phyloP scores from a whole-genome alignment of 1,140 invertebrate species.

The Zophobas atratus region DNA sequence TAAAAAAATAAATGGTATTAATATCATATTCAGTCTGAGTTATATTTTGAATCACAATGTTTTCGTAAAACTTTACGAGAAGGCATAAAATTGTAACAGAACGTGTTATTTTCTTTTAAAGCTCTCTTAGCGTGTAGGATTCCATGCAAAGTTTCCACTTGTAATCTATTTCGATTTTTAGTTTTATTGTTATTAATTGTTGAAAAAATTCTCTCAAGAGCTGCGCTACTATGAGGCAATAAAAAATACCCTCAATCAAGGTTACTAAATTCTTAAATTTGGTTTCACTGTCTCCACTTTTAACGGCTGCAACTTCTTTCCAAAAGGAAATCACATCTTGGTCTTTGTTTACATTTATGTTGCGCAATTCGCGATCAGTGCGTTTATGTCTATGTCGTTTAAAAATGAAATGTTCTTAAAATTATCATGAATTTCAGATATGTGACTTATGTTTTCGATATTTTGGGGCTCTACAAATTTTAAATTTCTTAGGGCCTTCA shows the following conservation, averaged over 20 bases:
- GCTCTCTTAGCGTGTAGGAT: background rate
- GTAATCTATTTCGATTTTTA: slow-evolving; percentile 24
- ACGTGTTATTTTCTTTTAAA: too few relatives aligned
- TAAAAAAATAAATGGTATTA: too few relatives aligned
- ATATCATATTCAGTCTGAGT: too few relatives aligned
- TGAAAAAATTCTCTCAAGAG: background rate
- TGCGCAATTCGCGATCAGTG: background rate
- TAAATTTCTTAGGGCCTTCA: background rate
- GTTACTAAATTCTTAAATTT: background rate
- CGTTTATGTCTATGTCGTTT: background rate
- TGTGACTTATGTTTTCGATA: background rate
- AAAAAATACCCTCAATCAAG: background rate
- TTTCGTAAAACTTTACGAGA: too few relatives aligned
- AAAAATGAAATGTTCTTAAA: background rate
- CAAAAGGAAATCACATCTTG: background rate
- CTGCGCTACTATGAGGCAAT: background rate
- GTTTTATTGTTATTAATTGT: background rate
- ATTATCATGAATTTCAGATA: background rate
- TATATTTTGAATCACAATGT: too few relatives aligned
- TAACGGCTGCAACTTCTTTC: background rate
- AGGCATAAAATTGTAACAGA: too few relatives aligned
- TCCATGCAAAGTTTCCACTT: background rate
- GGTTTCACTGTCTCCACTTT: background rate
- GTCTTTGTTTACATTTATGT: background rate
- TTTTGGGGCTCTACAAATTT: background rate